Evolutionary conservation across 2,888 invertebrate species (phyloP).

Genomic region (Eupithecia inturbata): DNA sequence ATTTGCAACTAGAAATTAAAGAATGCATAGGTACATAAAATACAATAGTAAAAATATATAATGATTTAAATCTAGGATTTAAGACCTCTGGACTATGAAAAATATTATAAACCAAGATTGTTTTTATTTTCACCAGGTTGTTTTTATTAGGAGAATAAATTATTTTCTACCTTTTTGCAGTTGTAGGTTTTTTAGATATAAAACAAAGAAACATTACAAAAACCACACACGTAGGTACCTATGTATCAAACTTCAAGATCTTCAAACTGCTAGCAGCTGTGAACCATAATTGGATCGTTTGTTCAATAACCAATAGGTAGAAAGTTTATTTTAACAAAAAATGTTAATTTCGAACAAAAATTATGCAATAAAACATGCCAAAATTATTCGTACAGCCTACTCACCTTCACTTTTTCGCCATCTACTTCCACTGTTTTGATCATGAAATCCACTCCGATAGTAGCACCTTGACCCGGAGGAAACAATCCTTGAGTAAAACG

Average conservation of each 20-base stretch:
- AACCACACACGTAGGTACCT: neutral
- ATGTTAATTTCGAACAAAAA: constrained; percentile 40
- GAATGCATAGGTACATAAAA: neutral
- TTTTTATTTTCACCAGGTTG: neutral
- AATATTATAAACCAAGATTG: neutral
- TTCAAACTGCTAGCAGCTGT: neutral
- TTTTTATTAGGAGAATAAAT: neutral
- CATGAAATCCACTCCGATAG: constrained; percentile 99
- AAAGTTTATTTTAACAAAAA: constrained; percentile 31
- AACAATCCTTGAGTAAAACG: constrained; percentile 99
- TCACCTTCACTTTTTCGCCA: constrained; percentile 96
- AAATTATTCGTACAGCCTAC: constrained; percentile 49
- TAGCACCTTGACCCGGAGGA: constrained; percentile 99
- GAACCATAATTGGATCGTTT: neutral
- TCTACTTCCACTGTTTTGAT: constrained; percentile 99
- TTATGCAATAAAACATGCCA: constrained; percentile 58
- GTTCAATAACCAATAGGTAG: neutral
- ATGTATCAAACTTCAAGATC: neutral
- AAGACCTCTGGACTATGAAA: neutral
- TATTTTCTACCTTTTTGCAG: neutral
- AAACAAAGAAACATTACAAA: too few species aligned
- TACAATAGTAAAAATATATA: too few species aligned
- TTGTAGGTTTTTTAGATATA: too few species aligned
- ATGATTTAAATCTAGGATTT: too few species aligned
- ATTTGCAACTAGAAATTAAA: constrained; percentile 92